Evolutionary conservation across 2,113 vertebrate genomes (phyloP).

Genomic region (Podilymbus podiceps): DNA sequence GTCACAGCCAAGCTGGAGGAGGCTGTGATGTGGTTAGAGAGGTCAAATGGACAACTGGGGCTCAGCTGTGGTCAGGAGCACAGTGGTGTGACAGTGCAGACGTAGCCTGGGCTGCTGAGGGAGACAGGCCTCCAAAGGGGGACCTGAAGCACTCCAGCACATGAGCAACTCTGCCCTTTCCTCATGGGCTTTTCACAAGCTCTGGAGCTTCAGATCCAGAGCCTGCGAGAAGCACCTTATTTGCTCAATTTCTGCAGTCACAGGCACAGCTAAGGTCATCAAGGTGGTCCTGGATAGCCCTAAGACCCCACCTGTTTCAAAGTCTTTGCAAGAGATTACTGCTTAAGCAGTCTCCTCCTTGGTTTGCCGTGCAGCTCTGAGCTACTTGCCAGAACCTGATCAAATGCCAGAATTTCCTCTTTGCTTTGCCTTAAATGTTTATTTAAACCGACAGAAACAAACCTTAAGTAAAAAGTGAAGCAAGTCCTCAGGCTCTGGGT

Average conservation of each 20-base stretch:
- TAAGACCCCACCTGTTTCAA: background rate
- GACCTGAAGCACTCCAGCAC: background rate
- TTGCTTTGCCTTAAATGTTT: background rate
- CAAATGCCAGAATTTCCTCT: background rate
- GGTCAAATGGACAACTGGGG: background rate
- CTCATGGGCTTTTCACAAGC: background rate
- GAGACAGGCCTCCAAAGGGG: background rate
- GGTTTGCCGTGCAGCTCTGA: background rate
- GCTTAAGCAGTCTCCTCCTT: background rate
- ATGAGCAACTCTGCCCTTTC: background rate
- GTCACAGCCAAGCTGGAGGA: background rate
- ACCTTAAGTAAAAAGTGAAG: background rate
- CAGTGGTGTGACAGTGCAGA: fast-evolving
- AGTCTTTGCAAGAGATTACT: background rate
- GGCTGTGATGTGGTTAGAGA: background rate
- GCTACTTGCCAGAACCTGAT: background rate
- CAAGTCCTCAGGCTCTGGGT: background rate
- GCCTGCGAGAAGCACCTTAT: background rate
- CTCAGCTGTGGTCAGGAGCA: background rate
- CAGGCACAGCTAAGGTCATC: background rate
- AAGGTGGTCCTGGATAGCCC: background rate
- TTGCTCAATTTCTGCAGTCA: background rate
- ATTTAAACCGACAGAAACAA: slow-evolving; percentile 27
- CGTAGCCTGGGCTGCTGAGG: background rate
- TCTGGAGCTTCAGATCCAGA: background rate